These are phyloP conservation scores for Tupaia tana DNA, from an alignment of 2,113 vertebrate species.

Conservation along the genomic window DNA sequence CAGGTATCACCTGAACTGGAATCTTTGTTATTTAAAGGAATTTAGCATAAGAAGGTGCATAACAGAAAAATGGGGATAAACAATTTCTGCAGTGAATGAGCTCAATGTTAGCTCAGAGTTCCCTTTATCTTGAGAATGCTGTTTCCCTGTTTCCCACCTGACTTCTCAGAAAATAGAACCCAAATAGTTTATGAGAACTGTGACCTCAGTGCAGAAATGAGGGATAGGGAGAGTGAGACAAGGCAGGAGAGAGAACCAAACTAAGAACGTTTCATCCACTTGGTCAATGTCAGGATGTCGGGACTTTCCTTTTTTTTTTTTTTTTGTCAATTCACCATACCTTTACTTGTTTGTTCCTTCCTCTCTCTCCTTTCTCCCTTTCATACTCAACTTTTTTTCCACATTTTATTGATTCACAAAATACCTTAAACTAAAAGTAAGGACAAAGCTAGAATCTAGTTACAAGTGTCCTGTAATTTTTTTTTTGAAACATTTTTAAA, in stretches of 20 bases:
- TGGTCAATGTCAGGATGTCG: no score
- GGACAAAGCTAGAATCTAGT: no score
- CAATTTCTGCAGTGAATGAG: neutral
- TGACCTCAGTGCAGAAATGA: neutral
- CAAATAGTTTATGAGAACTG: neutral
- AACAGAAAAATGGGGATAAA: neutral
- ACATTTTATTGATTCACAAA: no score
- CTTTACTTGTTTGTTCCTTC: no score
- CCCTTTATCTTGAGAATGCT: neutral
- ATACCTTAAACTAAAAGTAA: no score
- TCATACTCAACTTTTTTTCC: no score
- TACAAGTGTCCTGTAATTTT: no score
- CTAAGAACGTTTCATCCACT: neutral
- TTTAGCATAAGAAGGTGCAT: neutral
- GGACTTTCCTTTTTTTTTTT: no score
- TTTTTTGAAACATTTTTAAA: no score
- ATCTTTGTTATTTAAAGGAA: neutral
- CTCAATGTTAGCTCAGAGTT: neutral
- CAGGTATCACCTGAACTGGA: neutral
- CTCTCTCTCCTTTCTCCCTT: no score
- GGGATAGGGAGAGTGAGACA: neutral
- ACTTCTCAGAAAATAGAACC: neutral
- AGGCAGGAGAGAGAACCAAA: neutral
- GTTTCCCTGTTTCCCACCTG: neutral
- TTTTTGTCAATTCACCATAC: no score